phyloP scores from a whole-genome alignment of 2,113 vertebrate genomes.

The Ardeotis arabs region DNA sequence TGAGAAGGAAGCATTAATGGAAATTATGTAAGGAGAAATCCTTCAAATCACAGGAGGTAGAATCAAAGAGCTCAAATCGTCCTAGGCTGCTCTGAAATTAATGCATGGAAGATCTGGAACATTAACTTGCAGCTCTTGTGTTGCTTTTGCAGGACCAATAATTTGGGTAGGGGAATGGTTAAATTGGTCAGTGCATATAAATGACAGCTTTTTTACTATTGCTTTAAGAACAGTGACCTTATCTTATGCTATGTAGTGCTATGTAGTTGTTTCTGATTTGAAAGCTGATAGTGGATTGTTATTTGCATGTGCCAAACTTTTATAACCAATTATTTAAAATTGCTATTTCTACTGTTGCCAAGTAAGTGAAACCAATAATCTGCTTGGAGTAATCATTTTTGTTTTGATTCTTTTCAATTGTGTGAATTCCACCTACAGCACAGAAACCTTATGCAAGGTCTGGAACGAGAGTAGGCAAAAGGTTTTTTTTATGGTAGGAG shows the following conservation, averaged over 20 bases:
- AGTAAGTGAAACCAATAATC: not conserved
- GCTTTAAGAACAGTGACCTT: not conserved
- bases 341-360: not conserved
- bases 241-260: not conserved
- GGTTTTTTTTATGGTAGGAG: not conserved
- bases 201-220: not conserved
- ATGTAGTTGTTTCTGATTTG: not conserved
- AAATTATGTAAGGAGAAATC: slow-evolving; percentile 32
- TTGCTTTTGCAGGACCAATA: not conserved
- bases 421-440: not conserved
- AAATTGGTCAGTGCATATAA: not conserved
- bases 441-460: not conserved
- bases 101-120: not conserved
- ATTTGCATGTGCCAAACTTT: not conserved
- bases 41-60: not conserved
- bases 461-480: not conserved
- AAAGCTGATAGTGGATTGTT: not conserved
- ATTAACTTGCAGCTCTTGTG: not conserved
- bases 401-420: not conserved
- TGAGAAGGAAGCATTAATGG: slow-evolving; percentile 21
- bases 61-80: not conserved
- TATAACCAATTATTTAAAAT: not conserved
- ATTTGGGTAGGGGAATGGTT: not conserved
- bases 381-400: not conserved
- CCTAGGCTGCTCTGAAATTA: not conserved